phyloP scores from a whole-genome alignment of 2,113 vertebrate species.

The Indicator indicator region DNA sequence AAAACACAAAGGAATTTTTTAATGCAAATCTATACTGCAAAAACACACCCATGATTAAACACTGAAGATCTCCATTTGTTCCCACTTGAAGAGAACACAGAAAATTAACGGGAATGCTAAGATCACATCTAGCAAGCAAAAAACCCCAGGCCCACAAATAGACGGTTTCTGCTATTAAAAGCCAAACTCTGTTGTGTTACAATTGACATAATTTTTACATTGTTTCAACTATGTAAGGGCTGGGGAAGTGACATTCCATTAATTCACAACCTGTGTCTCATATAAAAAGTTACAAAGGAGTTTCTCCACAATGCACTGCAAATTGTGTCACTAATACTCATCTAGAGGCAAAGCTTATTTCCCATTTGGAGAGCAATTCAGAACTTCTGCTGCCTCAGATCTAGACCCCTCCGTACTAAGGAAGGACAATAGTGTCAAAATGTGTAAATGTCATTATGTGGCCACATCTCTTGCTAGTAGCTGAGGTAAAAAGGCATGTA shows the following conservation, averaged over 20 bases:
- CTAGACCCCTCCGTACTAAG: conserved; percentile 23
- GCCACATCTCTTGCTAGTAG: background rate
- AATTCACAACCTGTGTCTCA: background rate
- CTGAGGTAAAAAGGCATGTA: background rate
- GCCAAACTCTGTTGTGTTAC: background rate
- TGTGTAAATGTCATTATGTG: conserved; percentile 48
- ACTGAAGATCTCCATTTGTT: background rate
- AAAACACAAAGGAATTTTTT: background rate
- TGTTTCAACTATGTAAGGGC: background rate
- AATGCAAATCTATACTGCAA: background rate
- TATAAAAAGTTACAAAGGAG: background rate
- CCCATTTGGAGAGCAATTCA: conserved; percentile 23
- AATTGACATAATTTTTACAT: background rate
- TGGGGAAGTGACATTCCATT: background rate
- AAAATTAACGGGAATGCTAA: conserved; percentile 19
- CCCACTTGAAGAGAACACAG: background rate
- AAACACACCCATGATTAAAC: background rate
- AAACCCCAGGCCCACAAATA: background rate
- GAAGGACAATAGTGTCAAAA: conserved; percentile 23
- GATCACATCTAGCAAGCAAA: conserved; percentile 2
- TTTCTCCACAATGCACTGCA: background rate
- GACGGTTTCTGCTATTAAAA: background rate
- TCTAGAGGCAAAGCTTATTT: background rate
- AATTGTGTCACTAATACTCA: background rate
- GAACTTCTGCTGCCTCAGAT: conserved; percentile 35